These are phyloP conservation scores for Acanthurus tractus DNA, from an alignment of 2,797 vertebrate species.

Conservation along the genomic window DNA sequence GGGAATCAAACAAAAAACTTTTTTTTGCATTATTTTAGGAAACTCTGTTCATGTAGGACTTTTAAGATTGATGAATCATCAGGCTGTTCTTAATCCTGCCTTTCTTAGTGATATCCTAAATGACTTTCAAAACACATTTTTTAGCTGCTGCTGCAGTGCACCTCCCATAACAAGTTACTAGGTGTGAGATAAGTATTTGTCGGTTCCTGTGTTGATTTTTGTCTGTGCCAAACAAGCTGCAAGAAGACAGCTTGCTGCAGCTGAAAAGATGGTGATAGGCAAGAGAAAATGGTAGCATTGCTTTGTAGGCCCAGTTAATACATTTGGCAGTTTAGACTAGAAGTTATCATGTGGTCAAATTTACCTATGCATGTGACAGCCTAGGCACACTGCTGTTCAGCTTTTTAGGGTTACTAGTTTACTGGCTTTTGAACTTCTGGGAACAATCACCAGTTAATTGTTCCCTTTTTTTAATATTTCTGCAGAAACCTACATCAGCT, in stretches of 20 bases:
- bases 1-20: conserved; percentile 20
- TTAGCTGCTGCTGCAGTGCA: neutral
- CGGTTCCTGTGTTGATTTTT: conserved; percentile 58
- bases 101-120: neutral
- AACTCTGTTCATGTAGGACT: neutral
- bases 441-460: neutral
- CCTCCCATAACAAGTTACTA: conserved; percentile 8
- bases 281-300: neutral
- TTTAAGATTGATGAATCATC: neutral
- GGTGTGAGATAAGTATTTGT: conserved; percentile 31
- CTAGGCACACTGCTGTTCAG: neutral
- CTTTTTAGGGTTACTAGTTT: neutral
- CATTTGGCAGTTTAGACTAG: neutral
- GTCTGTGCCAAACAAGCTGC: conserved; percentile 40
- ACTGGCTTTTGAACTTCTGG: neutral
- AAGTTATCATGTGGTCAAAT: neutral
- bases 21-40: too few relatives aligned
- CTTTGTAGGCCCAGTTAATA: neutral
- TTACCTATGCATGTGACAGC: neutral
- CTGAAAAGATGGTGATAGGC: neutral
- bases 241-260: conserved; percentile 32
- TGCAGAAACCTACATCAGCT: neutral
- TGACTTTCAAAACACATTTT: conserved; percentile 13
- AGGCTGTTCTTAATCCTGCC: neutral
- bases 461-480: neutral